Evolutionary conservation across 2,888 invertebrate genomes (phyloP).

Genomic region (Laspeyria flexula): DNA sequence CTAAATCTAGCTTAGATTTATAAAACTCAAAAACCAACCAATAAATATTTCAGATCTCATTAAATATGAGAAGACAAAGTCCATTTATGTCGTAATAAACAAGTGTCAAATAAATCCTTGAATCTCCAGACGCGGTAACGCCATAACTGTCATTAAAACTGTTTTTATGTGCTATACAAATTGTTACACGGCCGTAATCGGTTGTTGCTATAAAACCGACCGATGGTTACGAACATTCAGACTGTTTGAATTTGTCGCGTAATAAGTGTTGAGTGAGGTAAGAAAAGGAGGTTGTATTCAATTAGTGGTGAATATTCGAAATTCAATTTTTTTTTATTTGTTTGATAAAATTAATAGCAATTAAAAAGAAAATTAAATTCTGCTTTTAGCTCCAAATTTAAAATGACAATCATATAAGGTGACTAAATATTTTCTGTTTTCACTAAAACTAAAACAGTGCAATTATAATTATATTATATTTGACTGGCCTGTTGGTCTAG

Average conservation of each 20-base stretch:
- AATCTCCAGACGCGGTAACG: slow-evolving; percentile 15
- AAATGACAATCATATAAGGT: no score
- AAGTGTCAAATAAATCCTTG: slow-evolving; percentile 12
- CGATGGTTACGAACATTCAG: slow-evolving; percentile 6
- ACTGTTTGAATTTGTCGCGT: slow-evolving; percentile 23
- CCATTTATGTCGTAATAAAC: slow-evolving; percentile 28
- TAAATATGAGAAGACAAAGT: background rate
- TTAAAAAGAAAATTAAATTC: no score
- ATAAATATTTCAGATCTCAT: background rate
- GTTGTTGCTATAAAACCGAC: slow-evolving; percentile 27
- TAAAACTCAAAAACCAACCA: no score
- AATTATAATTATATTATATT: no score
- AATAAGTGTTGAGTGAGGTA: no score
- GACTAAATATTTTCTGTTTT: no score
- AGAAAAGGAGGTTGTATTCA: background rate
- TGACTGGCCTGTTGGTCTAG: no score
- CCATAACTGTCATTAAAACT: slow-evolving; percentile 25
- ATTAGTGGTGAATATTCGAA: background rate
- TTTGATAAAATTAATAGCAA: no score
- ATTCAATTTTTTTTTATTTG: background rate
- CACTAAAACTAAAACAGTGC: no score
- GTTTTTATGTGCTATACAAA: slow-evolving; percentile 37
- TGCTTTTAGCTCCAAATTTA: no score
- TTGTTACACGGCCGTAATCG: slow-evolving; percentile 32
- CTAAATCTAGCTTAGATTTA: no score